A percentile compares a stretch with the other conserved stretches of the same genome.
phyloP scores from a whole-genome alignment of 2,888 invertebrate genomes.

The Torymus aiolomorphi region DNA sequence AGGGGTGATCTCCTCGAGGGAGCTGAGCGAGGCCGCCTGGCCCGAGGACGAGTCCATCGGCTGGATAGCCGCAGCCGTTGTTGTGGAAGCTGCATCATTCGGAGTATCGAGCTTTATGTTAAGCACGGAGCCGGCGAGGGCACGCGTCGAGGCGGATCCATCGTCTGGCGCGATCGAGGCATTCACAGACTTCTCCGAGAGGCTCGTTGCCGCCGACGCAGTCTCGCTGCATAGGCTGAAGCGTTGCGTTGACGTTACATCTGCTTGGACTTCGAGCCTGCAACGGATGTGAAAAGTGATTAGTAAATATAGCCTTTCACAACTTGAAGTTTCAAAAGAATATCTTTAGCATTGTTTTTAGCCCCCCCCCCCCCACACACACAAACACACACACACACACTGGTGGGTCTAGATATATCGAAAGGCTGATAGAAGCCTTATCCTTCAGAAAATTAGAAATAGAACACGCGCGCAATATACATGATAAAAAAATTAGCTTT shows the following conservation, averaged over 20 bases:
- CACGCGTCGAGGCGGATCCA: constrained; percentile 84
- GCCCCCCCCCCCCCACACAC: too few species aligned
- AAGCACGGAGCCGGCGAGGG: constrained; percentile 86
- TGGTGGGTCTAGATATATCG: too few species aligned
- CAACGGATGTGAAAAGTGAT: too few species aligned
- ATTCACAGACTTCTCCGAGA: constrained; percentile 83
- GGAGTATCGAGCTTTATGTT: constrained; percentile 79
- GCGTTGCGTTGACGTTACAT: constrained; percentile 81
- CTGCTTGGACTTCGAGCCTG: constrained; percentile 85
- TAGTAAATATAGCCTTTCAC: too few species aligned
- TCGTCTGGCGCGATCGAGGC: constrained; percentile 80
- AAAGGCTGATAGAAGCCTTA: too few species aligned
- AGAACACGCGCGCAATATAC: too few species aligned
- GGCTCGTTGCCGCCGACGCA: constrained; percentile 80
- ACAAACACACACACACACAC: too few species aligned
- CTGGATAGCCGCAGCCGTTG: not conserved
- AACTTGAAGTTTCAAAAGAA: too few species aligned
- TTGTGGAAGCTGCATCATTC: constrained; percentile 59
- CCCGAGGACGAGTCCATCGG: constrained; percentile 69
- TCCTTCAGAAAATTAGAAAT: too few species aligned
- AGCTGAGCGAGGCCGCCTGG: constrained; percentile 75
- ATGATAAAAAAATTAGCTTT: too few species aligned
- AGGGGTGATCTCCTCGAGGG: constrained; percentile 75
- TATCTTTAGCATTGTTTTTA: too few species aligned
- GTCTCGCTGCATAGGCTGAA: constrained; percentile 83